Base-by-base conservation (phyloP, 2,113 vertebrate species). In the Zosterops japonicus region DNA sequence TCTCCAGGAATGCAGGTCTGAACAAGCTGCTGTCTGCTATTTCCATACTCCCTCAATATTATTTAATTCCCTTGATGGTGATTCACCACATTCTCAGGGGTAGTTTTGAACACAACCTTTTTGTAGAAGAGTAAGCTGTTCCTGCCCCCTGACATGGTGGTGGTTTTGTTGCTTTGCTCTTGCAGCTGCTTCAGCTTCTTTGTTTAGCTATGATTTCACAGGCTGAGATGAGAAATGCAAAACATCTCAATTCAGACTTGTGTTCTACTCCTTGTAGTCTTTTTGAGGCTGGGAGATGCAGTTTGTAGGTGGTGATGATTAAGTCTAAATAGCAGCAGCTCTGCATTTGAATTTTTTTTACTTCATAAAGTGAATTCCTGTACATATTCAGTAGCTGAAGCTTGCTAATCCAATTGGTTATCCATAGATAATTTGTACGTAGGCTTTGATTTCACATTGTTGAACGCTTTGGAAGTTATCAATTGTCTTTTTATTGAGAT, bases 131-230 rank as follows among this genome's bases (percentile, higher is more conserved):
- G 22, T 1, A 28, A 72, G 79, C 31, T 86, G 29, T 86, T 89
- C 8, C 13, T 79, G 44, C 35, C 84, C 12, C 56, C 75, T 81
- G 33, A 18, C 64, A 5, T 3, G 77, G 41, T 83, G 47, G 33
- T 86, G 55, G 4, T 46, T 49, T 47, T 86, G 39, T 75, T 75
- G 44, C 65, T 74, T 84, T 75, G 49, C 53, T 87, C 49, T 64
- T 75, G 78, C 83, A 87, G 72, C 91, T 94, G 77, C 77, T 87
- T 79, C 68, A 78, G 65, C 50, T 92, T 72, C 59, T 71, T 89
- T 59, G 36, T 90, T 81, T 41, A 87, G 65, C 49, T 79, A 25
- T 50, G 65, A 52, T 87, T 93, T 78, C 77, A 83, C 60, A 83
- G 69, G 52, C 61, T 77, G 29, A 25, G 36, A 28, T 65, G 71